Base-by-base conservation (phyloP, 1,140 invertebrate species). In the Drosophila kanapiae region DNA sequence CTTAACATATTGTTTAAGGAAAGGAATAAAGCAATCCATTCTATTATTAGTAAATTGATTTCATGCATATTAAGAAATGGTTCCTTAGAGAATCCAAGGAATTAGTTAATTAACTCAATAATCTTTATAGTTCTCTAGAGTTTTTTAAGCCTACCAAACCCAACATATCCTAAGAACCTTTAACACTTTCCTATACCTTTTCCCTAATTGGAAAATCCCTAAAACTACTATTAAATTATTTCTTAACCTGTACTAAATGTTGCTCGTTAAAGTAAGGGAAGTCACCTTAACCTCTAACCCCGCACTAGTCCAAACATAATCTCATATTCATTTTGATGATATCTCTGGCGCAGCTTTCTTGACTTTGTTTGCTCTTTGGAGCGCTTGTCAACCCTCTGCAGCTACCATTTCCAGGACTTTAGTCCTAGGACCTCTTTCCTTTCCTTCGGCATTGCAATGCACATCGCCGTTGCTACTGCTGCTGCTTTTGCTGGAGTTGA, bases 241-340 rank as follows among this genome's bases (percentile, higher is more conserved):
- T 33, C 13, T 45, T 14, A 10, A n/a, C 16, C 63, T 67, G 64
- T 29, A 63, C 8, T 35, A 11, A 57, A 67, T 75, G 37, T 64
- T 2, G 8, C 11, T 37, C 23, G 16, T 51, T 71, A 53, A 53
- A 40, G 33, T 56, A 47, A 38, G 35, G 11, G 10, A 3, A 3
- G 6, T n/a, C 38, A 47, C 33, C 29, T 13, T 51, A 29, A 16
- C 37, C 14, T n/a, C 37, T 14, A 6, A 43, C 3, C 27, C 65
- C 18, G 23, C 33, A 45, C 80, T 75, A 61, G 70, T 72, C 49
- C 49, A 91, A 90, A 90, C 71, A 90, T 91, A 85, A 91, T 90
- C 82, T 77, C 75, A 90, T 90, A 90, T 90, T 90, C 85, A 82
- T 85, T 90, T 82, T 90, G 78, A 90, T 84, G 81, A 76, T 84